Percentiles rank a stretch among this genome's conserved stretches.
phyloP scores from a whole-genome alignment of 2,797 vertebrate genomes.

The Denticeps clupeoides region DNA sequence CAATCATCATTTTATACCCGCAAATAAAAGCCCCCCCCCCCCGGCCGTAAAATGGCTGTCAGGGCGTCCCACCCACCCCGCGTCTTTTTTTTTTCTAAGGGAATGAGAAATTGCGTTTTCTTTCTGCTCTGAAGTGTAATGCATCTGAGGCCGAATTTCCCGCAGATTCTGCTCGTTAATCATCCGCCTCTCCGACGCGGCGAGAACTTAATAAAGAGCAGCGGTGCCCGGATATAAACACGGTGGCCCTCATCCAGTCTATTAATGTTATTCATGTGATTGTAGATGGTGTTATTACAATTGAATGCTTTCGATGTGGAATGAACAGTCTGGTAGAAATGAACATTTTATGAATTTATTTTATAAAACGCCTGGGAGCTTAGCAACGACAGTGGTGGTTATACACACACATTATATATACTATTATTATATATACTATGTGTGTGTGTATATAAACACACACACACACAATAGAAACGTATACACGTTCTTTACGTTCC shows the following conservation, averaged over 20 bases:
- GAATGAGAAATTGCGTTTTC: constrained; percentile 90
- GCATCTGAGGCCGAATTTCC: constrained; percentile 87
- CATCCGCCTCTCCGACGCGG: constrained; percentile 63
- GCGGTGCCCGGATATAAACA: constrained; percentile 42
- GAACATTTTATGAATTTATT: constrained; percentile 9
- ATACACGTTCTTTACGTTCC: too few relatives aligned
- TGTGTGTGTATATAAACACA: too few relatives aligned
- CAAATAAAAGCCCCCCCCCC: too few relatives aligned
- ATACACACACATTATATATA: too few relatives aligned
- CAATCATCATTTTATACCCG: too few relatives aligned
- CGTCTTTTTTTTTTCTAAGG: constrained; percentile 69
- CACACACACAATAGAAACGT: too few relatives aligned
- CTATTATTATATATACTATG: too few relatives aligned
- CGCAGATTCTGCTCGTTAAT: constrained; percentile 93
- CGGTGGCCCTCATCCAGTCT: too few relatives aligned
- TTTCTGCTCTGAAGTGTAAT: constrained; percentile 84
- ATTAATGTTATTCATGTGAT: too few relatives aligned
- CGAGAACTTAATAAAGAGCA: constrained; percentile 74
- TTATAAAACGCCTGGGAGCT: too few relatives aligned
- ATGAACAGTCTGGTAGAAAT: constrained; percentile 1
- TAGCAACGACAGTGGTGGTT: too few relatives aligned
- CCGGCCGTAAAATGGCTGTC: not conserved
- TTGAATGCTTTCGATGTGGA: constrained; percentile 1
- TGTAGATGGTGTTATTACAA: not conserved
- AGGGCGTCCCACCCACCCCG: not conserved